Conservation (phyloP, 2,113 vertebrate species). For the Vanacampus margaritifer region DNA sequence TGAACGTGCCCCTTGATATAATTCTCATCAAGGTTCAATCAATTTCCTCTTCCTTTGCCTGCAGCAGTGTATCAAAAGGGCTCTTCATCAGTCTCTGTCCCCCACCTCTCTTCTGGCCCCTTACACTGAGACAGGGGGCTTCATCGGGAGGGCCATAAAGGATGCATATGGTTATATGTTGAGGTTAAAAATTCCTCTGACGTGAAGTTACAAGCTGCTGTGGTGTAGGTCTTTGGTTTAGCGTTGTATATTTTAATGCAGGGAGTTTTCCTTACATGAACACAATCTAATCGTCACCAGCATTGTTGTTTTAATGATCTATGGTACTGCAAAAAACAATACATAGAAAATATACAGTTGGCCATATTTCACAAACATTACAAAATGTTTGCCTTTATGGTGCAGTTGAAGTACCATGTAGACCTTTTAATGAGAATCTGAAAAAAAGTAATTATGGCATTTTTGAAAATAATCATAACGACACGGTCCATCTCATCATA, state of each 20-base stretch:
- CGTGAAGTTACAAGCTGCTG: neutral
- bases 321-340: neutral
- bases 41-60: conserved; percentile 64
- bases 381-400: too few relatives aligned
- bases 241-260: too few relatives aligned
- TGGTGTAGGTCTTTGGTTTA: neutral
- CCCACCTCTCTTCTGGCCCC: conserved; percentile 29
- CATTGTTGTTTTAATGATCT: neutral
- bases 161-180: conserved; percentile 7
- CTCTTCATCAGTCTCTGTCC: conserved; percentile 55
- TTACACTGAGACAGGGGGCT: conserved; percentile 36
- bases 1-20: conserved; percentile 63
- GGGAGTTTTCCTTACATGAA: too few relatives aligned
- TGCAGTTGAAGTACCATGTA: too few relatives aligned
- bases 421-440: too few relatives aligned
- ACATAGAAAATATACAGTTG: too few relatives aligned
- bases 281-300: too few relatives aligned
- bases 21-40: conserved; percentile 70
- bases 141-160: conserved; percentile 14
- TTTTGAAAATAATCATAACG: too few relatives aligned
- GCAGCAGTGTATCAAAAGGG: conserved; percentile 63
- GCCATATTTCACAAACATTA: too few relatives aligned
- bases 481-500: too few relatives aligned
- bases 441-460: too few relatives aligned
- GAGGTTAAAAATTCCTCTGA: conserved; percentile 16